Evolutionary conservation across 2,113 vertebrate species (phyloP).

Genomic region (Heterotis niloticus): DNA sequence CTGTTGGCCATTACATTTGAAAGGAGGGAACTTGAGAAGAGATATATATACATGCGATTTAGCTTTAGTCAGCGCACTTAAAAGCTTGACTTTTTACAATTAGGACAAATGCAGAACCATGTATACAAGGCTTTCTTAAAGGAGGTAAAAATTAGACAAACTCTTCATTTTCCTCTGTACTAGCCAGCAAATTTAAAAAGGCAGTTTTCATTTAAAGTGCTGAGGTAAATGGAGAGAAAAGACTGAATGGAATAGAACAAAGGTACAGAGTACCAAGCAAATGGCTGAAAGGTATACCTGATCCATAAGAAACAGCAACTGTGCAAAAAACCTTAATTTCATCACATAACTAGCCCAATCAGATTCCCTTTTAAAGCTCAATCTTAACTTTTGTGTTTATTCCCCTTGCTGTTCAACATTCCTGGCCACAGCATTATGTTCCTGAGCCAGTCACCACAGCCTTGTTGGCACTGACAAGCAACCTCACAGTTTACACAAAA

Average conservation of each 20-base stretch:
- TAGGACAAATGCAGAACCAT: background rate
- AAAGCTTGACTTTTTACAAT: constrained; percentile 12
- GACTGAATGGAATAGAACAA: background rate
- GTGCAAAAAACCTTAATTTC: background rate
- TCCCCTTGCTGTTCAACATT: background rate
- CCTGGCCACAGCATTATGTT: background rate
- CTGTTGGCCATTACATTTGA: constrained; percentile 31
- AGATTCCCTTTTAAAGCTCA: background rate
- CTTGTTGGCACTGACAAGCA: background rate
- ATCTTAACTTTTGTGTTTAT: background rate
- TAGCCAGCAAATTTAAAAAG: background rate
- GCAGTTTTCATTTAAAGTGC: constrained; percentile 20
- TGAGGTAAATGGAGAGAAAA: constrained; percentile 1
- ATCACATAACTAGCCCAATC: background rate
- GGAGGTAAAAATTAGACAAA: constrained; percentile 8
- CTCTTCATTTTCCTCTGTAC: constrained; percentile 1
- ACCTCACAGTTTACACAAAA: background rate
- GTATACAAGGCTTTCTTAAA: background rate
- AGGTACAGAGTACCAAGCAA: background rate
- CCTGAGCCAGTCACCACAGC: background rate
- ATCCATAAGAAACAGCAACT: background rate
- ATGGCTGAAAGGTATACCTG: background rate
- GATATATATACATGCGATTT: constrained; percentile 25
- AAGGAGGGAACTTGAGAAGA: constrained; percentile 39
- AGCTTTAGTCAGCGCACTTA: constrained; percentile 26